A percentile compares a stretch with the other conserved stretches of the same genome.
Conservation (phyloP, 2,888 invertebrate species). For the Idaea straminata region DNA sequence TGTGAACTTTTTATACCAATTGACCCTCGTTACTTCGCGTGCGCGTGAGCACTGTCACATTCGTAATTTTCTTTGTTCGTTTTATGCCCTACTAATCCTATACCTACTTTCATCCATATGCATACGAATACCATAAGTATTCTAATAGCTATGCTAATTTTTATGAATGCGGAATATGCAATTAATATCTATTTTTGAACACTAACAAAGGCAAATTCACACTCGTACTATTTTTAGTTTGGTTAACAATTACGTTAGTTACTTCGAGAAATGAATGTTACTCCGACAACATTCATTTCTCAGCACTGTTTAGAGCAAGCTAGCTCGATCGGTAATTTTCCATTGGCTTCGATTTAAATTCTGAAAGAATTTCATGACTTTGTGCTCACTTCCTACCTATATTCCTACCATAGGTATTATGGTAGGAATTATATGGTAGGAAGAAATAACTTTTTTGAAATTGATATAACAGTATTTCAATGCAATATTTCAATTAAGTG, state of each 20-base stretch:
- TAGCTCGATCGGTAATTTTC: too few species aligned
- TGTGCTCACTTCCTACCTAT: neutral
- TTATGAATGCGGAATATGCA: neutral
- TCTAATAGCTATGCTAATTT: neutral
- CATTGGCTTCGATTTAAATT: too few species aligned
- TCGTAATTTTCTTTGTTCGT: constrained; percentile 10
- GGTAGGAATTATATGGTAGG: neutral
- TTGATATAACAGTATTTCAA: neutral
- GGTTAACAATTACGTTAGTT: neutral
- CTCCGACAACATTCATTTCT: too few species aligned
- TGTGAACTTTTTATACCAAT: constrained; percentile 62
- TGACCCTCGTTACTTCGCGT: constrained; percentile 57
- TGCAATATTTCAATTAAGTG: neutral
- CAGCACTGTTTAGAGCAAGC: too few species aligned
- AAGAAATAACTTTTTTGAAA: neutral
- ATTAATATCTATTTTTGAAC: neutral
- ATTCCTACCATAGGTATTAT: too few species aligned
- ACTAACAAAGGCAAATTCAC: neutral
- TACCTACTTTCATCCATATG: too few species aligned
- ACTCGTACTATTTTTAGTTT: neutral
- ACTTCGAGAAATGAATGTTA: too few species aligned
- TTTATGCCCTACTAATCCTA: neutral
- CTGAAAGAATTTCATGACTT: too few species aligned
- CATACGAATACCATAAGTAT: neutral
- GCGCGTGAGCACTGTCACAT: constrained; percentile 54